Conservation (phyloP, 2,888 invertebrate genomes). For the Ochropleura plecta region DNA sequence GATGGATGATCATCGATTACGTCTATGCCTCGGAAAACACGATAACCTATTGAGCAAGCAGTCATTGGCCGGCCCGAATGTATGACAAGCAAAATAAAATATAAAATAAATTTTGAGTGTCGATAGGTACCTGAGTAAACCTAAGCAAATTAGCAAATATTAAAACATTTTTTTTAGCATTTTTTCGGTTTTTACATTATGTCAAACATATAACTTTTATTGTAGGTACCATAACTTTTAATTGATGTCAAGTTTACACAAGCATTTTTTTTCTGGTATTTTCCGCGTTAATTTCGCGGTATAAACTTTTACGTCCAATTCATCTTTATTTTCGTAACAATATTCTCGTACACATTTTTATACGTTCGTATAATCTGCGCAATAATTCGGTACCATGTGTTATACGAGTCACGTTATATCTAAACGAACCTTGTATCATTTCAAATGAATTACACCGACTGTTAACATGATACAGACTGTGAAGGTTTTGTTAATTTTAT, state of each 20-base stretch:
- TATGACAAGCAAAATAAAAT: too few relatives aligned
- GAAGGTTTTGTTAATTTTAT: slow-evolving; percentile 77
- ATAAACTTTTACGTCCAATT: slow-evolving; percentile 49
- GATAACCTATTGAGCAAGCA: too few relatives aligned
- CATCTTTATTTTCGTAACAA: slow-evolving; percentile 55
- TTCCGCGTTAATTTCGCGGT: slow-evolving; percentile 39
- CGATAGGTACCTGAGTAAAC: too few relatives aligned
- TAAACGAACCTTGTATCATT: slow-evolving; percentile 72
- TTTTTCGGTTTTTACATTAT: slow-evolving; percentile 9
- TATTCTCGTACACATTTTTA: slow-evolving; percentile 44
- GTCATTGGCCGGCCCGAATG: too few relatives aligned
- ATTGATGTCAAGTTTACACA: slow-evolving; percentile 31
- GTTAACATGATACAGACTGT: slow-evolving; percentile 71
- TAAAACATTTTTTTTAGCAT: neutral
- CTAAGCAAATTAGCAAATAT: neutral
- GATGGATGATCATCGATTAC: too few relatives aligned
- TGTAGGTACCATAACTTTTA: slow-evolving; percentile 23
- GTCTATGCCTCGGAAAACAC: too few relatives aligned
- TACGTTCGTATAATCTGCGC: slow-evolving; percentile 47
- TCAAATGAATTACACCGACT: slow-evolving; percentile 74
- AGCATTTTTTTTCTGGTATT: neutral
- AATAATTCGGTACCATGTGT: slow-evolving; percentile 57
- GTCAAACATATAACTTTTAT: slow-evolving; percentile 24
- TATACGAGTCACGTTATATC: slow-evolving; percentile 55
- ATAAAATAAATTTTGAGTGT: too few relatives aligned